Evolutionary conservation across 2,797 vertebrate genomes (phyloP).

Genomic region (Anisognathus igniventris): DNA sequence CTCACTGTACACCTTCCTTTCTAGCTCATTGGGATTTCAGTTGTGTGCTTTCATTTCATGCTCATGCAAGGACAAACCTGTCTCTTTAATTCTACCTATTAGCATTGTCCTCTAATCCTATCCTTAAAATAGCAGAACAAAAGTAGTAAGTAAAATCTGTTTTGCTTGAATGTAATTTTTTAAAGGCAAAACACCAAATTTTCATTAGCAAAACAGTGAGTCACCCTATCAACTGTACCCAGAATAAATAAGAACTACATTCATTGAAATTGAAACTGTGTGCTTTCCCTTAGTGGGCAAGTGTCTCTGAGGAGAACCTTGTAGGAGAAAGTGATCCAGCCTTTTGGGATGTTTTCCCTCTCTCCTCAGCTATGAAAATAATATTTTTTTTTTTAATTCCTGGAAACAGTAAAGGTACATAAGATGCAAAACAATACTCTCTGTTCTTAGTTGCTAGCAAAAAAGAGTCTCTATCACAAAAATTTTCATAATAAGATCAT

Average conservation of each 20-base stretch:
- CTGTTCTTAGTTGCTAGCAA: neutral
- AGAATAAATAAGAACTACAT: constrained; percentile 62
- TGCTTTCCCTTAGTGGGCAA: constrained; percentile 44
- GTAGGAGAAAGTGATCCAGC: constrained; percentile 34
- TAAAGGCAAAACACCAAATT: constrained; percentile 19
- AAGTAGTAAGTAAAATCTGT: constrained; percentile 28
- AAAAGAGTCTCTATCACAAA: neutral
- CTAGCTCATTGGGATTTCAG: constrained; percentile 3
- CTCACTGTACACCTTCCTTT: neutral
- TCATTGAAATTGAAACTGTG: constrained; percentile 56
- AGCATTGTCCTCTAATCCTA: constrained; percentile 18
- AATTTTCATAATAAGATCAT: neutral
- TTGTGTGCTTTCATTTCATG: constrained; percentile 30
- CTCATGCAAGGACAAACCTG: neutral
- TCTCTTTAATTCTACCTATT: constrained; percentile 20
- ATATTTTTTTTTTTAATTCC: neutral
- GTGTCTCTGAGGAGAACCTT: constrained; percentile 38
- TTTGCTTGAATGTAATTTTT: constrained; percentile 36
- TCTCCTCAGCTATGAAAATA: constrained; percentile 15
- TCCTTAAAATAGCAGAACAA: constrained; percentile 39
- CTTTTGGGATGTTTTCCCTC: constrained; percentile 32
- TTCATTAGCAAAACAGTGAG: constrained; percentile 62
- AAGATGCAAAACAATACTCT: neutral
- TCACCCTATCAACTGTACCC: constrained; percentile 57
- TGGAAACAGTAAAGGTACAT: neutral